Conservation (phyloP, 2,797 vertebrate species). For the Coluber constrictor region DNA sequence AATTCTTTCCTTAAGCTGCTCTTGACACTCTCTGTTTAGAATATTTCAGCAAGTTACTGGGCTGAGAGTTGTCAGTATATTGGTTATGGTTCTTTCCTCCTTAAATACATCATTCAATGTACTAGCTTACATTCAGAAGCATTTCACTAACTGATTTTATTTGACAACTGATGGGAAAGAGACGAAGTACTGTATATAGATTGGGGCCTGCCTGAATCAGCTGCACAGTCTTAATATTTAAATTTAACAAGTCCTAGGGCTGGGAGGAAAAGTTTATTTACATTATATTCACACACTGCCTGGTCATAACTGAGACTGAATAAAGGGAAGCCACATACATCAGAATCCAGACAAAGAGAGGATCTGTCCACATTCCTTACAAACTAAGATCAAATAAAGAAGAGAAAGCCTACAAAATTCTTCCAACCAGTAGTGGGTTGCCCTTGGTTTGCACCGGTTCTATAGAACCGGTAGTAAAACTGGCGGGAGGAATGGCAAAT, state of each 20-base stretch:
- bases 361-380: not conserved
- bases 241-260: not conserved
- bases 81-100: not conserved
- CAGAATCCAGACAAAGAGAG: not conserved
- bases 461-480: too few relatives aligned
- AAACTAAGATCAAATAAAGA: not conserved
- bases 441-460: too few relatives aligned
- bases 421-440: not conserved
- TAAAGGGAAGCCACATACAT: not conserved
- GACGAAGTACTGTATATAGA: not conserved
- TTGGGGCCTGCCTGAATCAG: not conserved
- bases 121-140: not conserved
- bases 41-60: not conserved
- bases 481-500: too few relatives aligned
- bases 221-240: not conserved
- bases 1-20: not conserved
- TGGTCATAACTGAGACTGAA: not conserved
- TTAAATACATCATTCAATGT: not conserved
- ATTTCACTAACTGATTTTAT: not conserved
- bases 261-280: not conserved
- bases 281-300: not conserved
- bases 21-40: not conserved
- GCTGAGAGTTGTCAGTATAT: not conserved
- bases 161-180: not conserved
- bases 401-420: not conserved